A percentile compares a stretch with the other conserved stretches of the same genome.
Conservation (phyloP, 2,113 vertebrate species). For the Bubo bubo region DNA sequence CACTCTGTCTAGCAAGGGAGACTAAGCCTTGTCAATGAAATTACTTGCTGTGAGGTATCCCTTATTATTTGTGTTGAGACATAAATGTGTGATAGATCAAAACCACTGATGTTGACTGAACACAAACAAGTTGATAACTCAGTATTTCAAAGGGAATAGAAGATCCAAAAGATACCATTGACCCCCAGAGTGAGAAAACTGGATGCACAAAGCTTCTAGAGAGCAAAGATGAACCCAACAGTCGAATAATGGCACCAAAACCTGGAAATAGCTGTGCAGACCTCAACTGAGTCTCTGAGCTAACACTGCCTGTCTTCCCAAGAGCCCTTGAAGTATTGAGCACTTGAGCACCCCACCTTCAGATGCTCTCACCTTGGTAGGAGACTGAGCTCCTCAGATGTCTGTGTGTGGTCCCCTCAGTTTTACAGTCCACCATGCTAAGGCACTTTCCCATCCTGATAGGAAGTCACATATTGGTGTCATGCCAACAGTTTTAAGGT, state of each 20-base stretch:
- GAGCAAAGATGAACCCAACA: neutral
- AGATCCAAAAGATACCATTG: accelerated
- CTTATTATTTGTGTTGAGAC: neutral
- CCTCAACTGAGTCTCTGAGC: neutral
- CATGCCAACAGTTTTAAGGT: neutral
- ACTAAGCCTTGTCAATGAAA: neutral
- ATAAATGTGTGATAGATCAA: neutral
- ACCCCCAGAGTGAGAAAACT: neutral
- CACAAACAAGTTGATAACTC: neutral
- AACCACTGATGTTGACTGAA: neutral
- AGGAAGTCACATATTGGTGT: neutral
- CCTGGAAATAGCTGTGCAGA: neutral
- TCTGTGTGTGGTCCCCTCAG: neutral
- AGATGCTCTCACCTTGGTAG: neutral
- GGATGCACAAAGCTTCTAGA: neutral
- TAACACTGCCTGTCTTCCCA: neutral
- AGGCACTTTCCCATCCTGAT: neutral
- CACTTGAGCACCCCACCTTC: neutral
- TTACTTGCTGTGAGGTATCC: neutral
- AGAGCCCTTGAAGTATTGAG: neutral
- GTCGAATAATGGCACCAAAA: neutral
- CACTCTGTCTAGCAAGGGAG: neutral
- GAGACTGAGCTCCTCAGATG: neutral
- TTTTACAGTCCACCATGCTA: neutral
- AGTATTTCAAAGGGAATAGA: neutral